Percentiles rank a stretch among this genome's conserved stretches.
Conservation (phyloP, 2,888 invertebrate species). For the Orchesellides sinensis region DNA sequence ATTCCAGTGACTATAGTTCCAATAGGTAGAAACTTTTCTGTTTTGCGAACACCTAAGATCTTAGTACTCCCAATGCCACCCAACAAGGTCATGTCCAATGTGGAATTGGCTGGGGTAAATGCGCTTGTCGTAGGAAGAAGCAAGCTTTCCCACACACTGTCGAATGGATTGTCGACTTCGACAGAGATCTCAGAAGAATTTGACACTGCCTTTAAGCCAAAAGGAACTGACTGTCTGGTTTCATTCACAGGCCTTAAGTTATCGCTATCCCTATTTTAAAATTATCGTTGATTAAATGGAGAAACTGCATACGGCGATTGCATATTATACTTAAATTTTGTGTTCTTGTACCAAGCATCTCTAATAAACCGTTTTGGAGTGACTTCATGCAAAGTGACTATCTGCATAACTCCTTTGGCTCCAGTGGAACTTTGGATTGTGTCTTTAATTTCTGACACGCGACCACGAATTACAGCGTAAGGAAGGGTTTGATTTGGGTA, state of each 20-base stretch:
- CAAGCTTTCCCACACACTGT: conserved; percentile 66
- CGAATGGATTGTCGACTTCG: conserved; percentile 70
- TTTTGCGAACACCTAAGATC: conserved; percentile 69
- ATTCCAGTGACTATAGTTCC: conserved; percentile 72
- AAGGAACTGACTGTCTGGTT: conserved; percentile 70
- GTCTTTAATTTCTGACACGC: conserved; percentile 59
- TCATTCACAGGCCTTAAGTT: conserved; percentile 64
- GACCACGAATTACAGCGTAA: conserved; percentile 68
- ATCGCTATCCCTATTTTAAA: conserved; percentile 47
- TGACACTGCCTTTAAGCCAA: conserved; percentile 46
- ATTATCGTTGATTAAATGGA: neutral
- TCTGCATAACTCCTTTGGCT: conserved; percentile 70
- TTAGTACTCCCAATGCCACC: conserved; percentile 70
- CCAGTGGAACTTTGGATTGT: conserved; percentile 68
- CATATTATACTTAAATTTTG: no score
- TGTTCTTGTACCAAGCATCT: conserved; percentile 1
- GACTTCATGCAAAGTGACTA: conserved; percentile 69
- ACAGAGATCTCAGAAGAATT: conserved; percentile 23
- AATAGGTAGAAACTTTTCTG: conserved; percentile 71
- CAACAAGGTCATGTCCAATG: conserved; percentile 63
- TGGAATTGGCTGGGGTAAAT: conserved; percentile 69
- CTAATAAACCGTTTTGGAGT: conserved; percentile 30
- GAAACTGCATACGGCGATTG: no score
- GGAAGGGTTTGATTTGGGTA: conserved; percentile 35
- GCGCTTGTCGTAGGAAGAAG: conserved; percentile 69